Base-by-base conservation (phyloP, 2,113 vertebrate species). In the Maccullochella peelii region DNA sequence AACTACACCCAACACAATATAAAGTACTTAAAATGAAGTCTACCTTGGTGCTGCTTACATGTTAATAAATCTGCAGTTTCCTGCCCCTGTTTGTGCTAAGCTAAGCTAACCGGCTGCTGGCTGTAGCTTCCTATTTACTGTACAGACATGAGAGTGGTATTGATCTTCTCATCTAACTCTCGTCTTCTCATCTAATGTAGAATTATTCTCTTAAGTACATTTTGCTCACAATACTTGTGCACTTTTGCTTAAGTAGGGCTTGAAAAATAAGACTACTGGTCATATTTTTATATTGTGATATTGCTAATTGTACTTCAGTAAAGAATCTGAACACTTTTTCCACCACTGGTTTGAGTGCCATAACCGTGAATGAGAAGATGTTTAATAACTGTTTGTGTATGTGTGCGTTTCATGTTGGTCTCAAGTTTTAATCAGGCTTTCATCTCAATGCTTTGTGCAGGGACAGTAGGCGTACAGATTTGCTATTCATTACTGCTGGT, bases 401-500 rank as follows among this genome's bases (percentile, higher is more conserved):
- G 14, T 65, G 30, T 50, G 57, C 12, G 10, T 76, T 71, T 57
- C 54, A 67, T 18, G 30, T 54, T 80, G n/a, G 4, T 65, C 38
- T 58, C 12, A 58, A 23, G 12, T 25, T 78, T 42, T 8, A 61
- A 55, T 62, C 30, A 47, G 52, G 27, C 10, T 38, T 65, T 78
- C 30, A 33, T 69, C 62, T 25, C 33, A 18, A 62, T 52, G 69
- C 61, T 75, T 80, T 73, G 62, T 67, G 18, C 23, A 40, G 14
- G 8, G 25, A 55, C 23, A 83, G 79, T 30, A 27, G 63, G 68
- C 20, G 30, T 36, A 42, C 59, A 38, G 25, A 77, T 55, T 63
- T 50, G 21, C 21, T 66, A 0, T 59, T 73, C 27, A 36, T 73
- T 33, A 9, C 65, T 73, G 57, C 50, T 72, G 52, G 38, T 67